These are phyloP conservation scores for Parapristionchus giblindavisi DNA, from an alignment of 2,888 invertebrate genomes.

Conservation along the genomic window DNA sequence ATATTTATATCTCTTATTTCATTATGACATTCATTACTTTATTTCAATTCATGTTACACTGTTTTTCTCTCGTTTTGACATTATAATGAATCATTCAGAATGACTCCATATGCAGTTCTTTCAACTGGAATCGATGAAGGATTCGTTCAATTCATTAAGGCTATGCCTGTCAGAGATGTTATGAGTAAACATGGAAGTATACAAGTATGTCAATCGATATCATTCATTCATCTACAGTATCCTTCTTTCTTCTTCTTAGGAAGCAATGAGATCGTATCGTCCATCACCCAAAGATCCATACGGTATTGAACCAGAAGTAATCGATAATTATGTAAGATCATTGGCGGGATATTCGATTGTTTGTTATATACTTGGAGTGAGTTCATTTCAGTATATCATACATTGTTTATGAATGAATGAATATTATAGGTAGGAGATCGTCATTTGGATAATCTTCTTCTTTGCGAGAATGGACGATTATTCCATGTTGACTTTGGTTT, in stretches of 20 bases:
- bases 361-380: constrained; percentile 92
- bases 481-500: constrained; percentile 99
- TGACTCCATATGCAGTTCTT: constrained; percentile 76
- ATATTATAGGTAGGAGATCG: constrained; percentile 54
- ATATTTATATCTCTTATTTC: background rate
- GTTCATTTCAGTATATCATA: no score
- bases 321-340: constrained; percentile 88
- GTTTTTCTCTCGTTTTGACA: background rate
- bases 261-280: constrained; percentile 89
- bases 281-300: constrained; percentile 87
- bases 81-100: background rate
- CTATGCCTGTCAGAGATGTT: constrained; percentile 70
- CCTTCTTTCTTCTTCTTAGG: constrained; percentile 74
- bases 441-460: constrained; percentile 93
- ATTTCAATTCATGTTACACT: background rate
- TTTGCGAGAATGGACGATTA: constrained; percentile 85
- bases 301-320: constrained; percentile 89
- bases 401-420: no score
- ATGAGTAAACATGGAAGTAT: constrained; percentile 43
- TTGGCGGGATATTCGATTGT: constrained; percentile 74
- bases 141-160: constrained; percentile 94
- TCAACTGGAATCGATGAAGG: constrained; percentile 96
- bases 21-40: background rate
- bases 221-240: background rate
- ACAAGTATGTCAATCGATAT: constrained; percentile 24